Evolutionary conservation across 1,140 invertebrate genomes (phyloP), one percentile per base, ranked within the genome.

Genomic region (Plodia interpunctella): DNA sequence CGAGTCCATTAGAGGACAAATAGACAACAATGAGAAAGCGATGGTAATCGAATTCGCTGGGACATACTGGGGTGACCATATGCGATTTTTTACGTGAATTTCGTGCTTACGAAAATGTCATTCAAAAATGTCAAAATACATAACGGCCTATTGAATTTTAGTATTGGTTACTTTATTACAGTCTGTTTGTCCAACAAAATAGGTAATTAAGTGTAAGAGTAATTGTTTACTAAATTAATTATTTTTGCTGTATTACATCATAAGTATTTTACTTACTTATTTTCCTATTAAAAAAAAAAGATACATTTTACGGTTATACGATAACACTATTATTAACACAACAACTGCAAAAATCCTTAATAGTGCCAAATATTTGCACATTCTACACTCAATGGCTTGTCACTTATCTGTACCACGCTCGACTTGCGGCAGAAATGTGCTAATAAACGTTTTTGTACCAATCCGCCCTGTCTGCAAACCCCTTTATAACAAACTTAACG

Each of bases 381-480:
- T 68, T 69, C 60, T 61, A 66, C 65, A 60, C 65, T 68, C 76
- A 71, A 78, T 80, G 62, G 75, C 72, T 81, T 72, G 80, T 78
- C 78, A 81, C 80, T 82, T 77, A 76, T 76, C 77, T 67, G 67
- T 21, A 54, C 55, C 72, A 74, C 78, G 79, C 72, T 76, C 69
- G 69, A 80, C 73, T 79, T 70, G 66, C 70, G 58, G 71, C 71
- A 62, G 59, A 71, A 78, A 78, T 70, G 74, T 60, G 74, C 76
- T 85, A 83, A 82, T 85, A 83, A 80, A 81, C 76, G 76, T 73
- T 83, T 79, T 80, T 75, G 57, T 75, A 65, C 65, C 62, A 52
- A 65, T 20, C 60, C 67, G 59, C 60, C 58, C 52, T 32, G 57
- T 54, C 58, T 60, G 62, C 57, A 65, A 63, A 57, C 63, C 59